These are phyloP conservation scores for Petrocephalus microphthalmus DNA, from an alignment of 2,113 vertebrate species.

Conservation along the genomic window DNA sequence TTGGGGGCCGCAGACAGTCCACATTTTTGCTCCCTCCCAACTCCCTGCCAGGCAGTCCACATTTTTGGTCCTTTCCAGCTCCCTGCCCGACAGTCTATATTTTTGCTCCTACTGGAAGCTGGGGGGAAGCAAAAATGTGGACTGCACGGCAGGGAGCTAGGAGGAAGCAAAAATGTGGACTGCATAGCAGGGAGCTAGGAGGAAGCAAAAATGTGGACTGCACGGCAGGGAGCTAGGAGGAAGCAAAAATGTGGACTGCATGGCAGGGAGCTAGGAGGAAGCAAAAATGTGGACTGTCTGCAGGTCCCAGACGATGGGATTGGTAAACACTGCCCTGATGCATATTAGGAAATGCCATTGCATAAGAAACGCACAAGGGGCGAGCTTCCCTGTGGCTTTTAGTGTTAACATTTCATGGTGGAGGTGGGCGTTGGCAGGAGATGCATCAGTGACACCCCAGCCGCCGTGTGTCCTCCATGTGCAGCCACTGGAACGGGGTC, in stretches of 20 bases:
- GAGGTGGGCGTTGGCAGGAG: not conserved
- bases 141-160: no score
- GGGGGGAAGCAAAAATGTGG: no score
- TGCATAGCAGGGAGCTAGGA: no score
- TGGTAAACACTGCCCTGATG: not conserved
- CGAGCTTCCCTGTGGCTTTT: not conserved
- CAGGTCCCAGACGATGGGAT: not conserved
- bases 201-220: no score
- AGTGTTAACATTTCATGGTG: not conserved
- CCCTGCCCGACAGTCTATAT: no score
- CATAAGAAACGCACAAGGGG: not conserved
- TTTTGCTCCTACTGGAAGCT: no score
- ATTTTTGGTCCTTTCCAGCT: no score
- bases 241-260: no score
- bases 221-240: no score
- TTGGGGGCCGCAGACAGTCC: not conserved
- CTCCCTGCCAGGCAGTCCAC: no score
- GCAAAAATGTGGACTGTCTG: not conserved
- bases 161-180: no score
- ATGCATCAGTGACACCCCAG: not conserved
- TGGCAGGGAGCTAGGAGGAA: not conserved
- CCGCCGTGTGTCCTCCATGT: not conserved
- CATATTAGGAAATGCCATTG: not conserved
- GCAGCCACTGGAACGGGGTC: not conserved
- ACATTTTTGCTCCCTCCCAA: not conserved